Percentiles rank a stretch among this genome's conserved stretches.
Conservation (phyloP, 2,113 vertebrate genomes). For the Lepidothrix coronata region DNA sequence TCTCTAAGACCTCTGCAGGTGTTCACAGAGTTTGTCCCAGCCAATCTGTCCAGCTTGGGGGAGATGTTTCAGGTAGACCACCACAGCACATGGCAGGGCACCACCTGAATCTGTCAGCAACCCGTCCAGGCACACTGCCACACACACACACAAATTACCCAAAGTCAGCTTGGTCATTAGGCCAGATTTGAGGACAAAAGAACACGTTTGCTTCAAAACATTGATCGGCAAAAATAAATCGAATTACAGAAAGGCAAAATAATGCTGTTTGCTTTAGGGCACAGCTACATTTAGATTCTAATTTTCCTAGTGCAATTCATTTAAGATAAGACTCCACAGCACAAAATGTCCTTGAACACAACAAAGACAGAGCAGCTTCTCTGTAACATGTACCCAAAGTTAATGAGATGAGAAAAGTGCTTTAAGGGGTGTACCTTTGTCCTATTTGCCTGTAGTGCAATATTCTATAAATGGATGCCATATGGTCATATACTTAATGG, state of each 20-base stretch:
- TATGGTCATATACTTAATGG: constrained; percentile 44
- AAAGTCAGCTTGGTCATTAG: background rate
- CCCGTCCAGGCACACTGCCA: background rate
- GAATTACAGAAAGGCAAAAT: constrained; percentile 38
- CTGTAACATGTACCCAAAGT: constrained; percentile 1
- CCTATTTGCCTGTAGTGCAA: constrained; percentile 23
- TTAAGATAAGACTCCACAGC: constrained; percentile 16
- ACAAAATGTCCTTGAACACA: constrained; percentile 31
- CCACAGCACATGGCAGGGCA: background rate
- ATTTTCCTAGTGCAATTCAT: constrained; percentile 28
- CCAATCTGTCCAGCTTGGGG: rapidly evolving
- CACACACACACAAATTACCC: background rate
- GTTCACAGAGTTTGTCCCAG: background rate
- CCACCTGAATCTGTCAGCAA: background rate
- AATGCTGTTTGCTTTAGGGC: constrained; percentile 42
- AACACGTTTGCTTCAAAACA: background rate
- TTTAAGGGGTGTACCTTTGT: constrained; percentile 25
- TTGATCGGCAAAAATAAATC: constrained; percentile 43
- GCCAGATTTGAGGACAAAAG: background rate
- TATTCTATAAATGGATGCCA: constrained; percentile 61
- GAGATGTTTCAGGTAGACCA: background rate
- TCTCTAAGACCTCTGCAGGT: background rate
- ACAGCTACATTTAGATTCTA: constrained; percentile 25
- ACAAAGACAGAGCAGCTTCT: background rate
- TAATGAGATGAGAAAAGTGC: constrained; percentile 37